Conservation (phyloP, 2,888 invertebrate species). For the Melanargia galathea region DNA sequence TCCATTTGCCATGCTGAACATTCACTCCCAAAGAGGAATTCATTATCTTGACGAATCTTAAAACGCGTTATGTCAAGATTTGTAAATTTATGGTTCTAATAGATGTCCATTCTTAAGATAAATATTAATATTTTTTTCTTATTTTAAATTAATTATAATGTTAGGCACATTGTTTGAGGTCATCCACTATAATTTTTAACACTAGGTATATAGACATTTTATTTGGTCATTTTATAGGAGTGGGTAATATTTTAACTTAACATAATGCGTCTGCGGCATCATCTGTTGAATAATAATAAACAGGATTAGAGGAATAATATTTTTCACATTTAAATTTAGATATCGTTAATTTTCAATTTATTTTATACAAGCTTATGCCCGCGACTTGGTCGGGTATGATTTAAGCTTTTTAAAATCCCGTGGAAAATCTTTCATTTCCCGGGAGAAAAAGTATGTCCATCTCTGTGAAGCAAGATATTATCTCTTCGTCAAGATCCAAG, state of each 20-base stretch:
- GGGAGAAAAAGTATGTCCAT: no score
- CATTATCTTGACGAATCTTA: constrained; percentile 28
- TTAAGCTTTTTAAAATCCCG: no score
- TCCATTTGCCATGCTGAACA: constrained; percentile 23
- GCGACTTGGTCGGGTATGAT: no score
- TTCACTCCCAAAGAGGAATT: constrained; percentile 26
- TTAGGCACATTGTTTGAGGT: constrained; percentile 11
- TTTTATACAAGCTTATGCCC: no score
- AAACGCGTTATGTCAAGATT: constrained; percentile 26
- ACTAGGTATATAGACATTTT: background rate
- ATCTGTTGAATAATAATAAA: background rate
- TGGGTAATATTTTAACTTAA: constrained; percentile 3
- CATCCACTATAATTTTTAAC: background rate
- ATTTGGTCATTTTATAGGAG: no score
- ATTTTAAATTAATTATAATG: constrained; percentile 10
- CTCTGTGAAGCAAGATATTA: no score
- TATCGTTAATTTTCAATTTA: no score
- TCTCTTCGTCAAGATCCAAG: no score
- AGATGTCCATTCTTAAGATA: background rate
- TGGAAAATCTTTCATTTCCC: no score
- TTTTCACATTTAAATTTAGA: no score
- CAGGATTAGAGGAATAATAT: no score
- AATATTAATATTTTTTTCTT: constrained; percentile 2
- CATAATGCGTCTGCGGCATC: background rate
- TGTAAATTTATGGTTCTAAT: constrained; percentile 19